These are phyloP conservation scores for Cephus sareptanus DNA, from an alignment of 2,888 invertebrate species.

Conservation along the genomic window DNA sequence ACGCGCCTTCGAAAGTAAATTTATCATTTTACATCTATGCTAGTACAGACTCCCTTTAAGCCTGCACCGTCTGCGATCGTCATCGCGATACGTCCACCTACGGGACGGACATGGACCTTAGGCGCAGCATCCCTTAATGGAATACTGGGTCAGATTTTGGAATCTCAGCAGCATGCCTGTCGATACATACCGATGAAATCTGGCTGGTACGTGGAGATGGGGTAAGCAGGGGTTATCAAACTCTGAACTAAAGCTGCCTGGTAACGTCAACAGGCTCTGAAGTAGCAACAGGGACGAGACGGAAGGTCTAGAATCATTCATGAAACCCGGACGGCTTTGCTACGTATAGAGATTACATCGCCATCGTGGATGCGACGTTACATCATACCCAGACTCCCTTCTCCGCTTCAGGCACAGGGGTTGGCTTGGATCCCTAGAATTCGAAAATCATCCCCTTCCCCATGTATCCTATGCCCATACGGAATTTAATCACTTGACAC, in stretches of 20 bases:
- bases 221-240: neutral
- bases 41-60: neutral
- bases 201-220: neutral
- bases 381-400: conserved; percentile 26
- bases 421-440: neutral
- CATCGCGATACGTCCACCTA: neutral
- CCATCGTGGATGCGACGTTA: conserved; percentile 23
- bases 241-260: neutral
- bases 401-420: conserved; percentile 12
- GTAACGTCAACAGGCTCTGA: neutral
- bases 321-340: neutral
- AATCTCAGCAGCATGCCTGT: neutral
- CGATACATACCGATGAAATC: conserved; percentile 1
- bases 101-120: neutral
- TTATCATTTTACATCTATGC: neutral
- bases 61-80: neutral
- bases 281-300: neutral
- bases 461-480: conserved; percentile 28
- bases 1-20: neutral
- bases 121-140: neutral
- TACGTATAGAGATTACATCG: conserved; percentile 20
- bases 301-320: neutral
- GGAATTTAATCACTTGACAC: conserved; percentile 53
- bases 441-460: conserved; percentile 3
- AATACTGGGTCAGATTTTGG: neutral